These are phyloP conservation scores for Bombus turneri DNA, from an alignment of 1,140 invertebrate species.

Conservation along the genomic window DNA sequence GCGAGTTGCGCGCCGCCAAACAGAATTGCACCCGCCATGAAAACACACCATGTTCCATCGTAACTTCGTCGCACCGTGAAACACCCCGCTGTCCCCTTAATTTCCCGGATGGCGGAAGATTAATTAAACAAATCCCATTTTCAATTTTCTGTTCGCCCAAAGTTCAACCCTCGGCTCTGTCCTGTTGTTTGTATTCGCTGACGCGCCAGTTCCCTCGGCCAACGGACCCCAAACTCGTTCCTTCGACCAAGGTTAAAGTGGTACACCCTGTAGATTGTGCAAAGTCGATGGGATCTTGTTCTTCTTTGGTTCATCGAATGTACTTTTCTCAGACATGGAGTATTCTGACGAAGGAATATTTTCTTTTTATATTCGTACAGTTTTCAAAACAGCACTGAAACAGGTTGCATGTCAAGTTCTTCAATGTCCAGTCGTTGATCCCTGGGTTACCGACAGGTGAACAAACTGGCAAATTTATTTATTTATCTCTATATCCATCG, in stretches of 20 bases:
- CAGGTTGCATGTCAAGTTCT: too few species aligned
- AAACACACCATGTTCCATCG: not conserved
- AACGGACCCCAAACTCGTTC: not conserved
- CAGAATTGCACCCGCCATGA: not conserved
- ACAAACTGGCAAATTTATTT: too few species aligned
- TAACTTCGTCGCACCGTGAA: not conserved
- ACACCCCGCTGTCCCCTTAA: not conserved
- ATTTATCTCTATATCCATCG: too few species aligned
- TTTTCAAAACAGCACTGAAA: too few species aligned
- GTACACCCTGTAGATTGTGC: not conserved
- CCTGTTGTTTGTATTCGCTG: not conserved
- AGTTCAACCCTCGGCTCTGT: not conserved
- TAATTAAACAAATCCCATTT: conserved; percentile 38
- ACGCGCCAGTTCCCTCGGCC: not conserved
- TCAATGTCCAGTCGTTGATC: too few species aligned
- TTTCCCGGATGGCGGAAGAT: conserved; percentile 12
- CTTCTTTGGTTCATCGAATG: too few species aligned
- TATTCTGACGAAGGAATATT: too few species aligned
- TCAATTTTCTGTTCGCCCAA: not conserved
- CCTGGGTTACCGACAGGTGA: too few species aligned
- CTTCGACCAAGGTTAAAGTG: not conserved
- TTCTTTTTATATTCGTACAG: too few species aligned
- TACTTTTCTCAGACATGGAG: too few species aligned
- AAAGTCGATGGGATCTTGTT: not conserved
- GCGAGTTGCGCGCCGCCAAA: not conserved